A percentile compares a stretch with the other conserved stretches of the same genome.
phyloP scores from a whole-genome alignment of 2,113 vertebrate genomes.

The Xyliphius kryptos region DNA sequence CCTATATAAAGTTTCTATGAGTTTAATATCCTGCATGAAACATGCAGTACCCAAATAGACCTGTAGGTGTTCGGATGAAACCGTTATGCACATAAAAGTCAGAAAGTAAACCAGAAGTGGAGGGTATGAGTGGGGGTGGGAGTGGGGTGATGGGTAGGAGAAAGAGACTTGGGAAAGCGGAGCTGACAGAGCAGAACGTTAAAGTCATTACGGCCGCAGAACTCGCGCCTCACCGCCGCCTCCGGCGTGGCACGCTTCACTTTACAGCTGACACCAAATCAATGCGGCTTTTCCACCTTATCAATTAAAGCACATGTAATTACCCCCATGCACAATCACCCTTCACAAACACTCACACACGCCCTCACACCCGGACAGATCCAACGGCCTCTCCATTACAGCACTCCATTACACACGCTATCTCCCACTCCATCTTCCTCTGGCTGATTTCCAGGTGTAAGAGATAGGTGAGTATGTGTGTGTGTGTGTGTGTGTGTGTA shows the following conservation, averaged over 20 bases:
- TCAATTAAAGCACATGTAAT: constrained; percentile 72
- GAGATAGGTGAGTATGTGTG: constrained; percentile 21
- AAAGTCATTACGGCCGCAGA: constrained; percentile 58
- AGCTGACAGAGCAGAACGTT: constrained; percentile 64
- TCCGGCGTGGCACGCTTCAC: constrained; percentile 29
- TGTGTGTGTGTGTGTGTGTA: constrained; percentile 24
- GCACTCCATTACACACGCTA: constrained; percentile 9
- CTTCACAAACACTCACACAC: constrained; percentile 46
- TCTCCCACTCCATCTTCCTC: constrained; percentile 24
- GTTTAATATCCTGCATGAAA: too few species aligned
- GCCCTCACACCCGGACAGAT: constrained; percentile 3
- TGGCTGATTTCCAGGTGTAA: constrained; percentile 27
- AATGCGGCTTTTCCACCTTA: constrained; percentile 70
- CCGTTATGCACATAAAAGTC: too few species aligned
- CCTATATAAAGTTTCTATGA: too few species aligned
- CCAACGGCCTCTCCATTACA: constrained; percentile 14
- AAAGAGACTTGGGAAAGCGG: constrained; percentile 28
- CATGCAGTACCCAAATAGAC: too few species aligned
- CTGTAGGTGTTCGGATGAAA: too few species aligned
- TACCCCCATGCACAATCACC: constrained; percentile 63
- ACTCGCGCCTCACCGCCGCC: constrained; percentile 12
- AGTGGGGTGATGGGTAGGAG: constrained; percentile 4
- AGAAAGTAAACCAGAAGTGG: neutral
- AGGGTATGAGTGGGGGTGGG: neutral
- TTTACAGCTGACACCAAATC: constrained; percentile 62